Base-by-base conservation (phyloP, 2,888 invertebrate species). In the Melanargia galathea region DNA sequence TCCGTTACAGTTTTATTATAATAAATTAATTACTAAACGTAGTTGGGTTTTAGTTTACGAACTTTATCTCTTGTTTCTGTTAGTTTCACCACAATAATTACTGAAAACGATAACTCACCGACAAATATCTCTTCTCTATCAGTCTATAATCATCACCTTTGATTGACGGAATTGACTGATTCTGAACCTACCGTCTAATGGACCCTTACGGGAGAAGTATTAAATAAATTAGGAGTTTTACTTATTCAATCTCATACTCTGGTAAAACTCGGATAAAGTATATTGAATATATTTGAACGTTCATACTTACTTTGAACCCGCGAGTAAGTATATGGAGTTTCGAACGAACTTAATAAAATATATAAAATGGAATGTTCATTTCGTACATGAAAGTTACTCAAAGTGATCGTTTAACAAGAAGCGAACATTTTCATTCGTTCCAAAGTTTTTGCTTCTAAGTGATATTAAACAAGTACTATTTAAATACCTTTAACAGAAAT, bases 311-410 rank as follows among this genome's bases (percentile, higher is more conserved):
- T 48, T 58, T 35, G 58, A 48, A 46, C 58, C 48, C n/a, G n/a
- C n/a, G n/a, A n/a, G n/a, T n/a, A n/a, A n/a, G n/a, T n/a, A n/a
- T 58, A 22, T 33, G 8, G 48, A 58, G 22, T 58, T 58, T 48
- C 24, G n/a, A 22, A 22, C 35, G 43, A 48, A 58, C 57, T 57
- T 57, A 33, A 57, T 56, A 56, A 56, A n/a, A n/a, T n/a, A 45
- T 58, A 58, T 58, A 20, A 58, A 46, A 58, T 46, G 48, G 48
- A 58, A 58, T 48, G 46, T 58, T 24, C 46, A 58, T 48, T 58
- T 58, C 48, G 58, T 38, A 58, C 58, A 48, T 58, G 58, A 58
- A 58, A 58, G 46, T 58, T 48, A 48, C n/a, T 33, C 35, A n/a
- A 48, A 58, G 46, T 48, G 33, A 58, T 56, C 58, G 58, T 33